These are phyloP conservation scores for Melanchra persicariae DNA, from an alignment of 2,888 invertebrate species.

Conservation along the genomic window DNA sequence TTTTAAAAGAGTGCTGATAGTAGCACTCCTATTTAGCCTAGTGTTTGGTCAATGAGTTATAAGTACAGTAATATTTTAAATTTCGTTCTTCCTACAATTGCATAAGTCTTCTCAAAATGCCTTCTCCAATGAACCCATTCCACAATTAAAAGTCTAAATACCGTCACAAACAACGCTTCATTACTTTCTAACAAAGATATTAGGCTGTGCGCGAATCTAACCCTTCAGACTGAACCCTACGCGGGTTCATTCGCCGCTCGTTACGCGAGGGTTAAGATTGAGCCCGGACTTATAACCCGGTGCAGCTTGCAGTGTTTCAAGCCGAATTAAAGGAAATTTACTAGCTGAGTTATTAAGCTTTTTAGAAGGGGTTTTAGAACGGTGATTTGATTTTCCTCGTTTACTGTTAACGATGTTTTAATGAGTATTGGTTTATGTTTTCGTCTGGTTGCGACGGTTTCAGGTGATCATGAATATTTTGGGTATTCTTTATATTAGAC, in stretches of 20 bases:
- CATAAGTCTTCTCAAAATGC: background rate
- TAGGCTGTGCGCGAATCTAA: conserved; percentile 68
- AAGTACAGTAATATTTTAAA: background rate
- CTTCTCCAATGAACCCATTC: conserved; percentile 23
- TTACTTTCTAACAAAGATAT: conserved; percentile 72
- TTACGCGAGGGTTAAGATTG: conserved; percentile 82
- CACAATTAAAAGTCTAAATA: conserved; percentile 59
- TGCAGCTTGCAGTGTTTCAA: conserved; percentile 79
- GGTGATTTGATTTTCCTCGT: conserved; percentile 49
- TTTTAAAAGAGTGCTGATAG: background rate
- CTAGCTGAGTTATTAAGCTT: conserved; percentile 76
- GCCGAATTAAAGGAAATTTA: conserved; percentile 78
- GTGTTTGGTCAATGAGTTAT: background rate
- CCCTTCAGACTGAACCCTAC: conserved; percentile 70
- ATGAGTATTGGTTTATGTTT: conserved; percentile 35
- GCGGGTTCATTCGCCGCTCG: conserved; percentile 74
- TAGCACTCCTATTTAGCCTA: background rate
- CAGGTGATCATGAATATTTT: background rate
- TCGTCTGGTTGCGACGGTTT: background rate
- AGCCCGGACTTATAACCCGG: conserved; percentile 70
- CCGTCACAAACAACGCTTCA: conserved; percentile 64
- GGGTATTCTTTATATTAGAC: too few species aligned
- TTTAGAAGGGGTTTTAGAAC: conserved; percentile 67
- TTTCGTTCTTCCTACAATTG: background rate
- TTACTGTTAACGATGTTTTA: conserved; percentile 38